Evolutionary conservation across 2,113 vertebrate genomes (phyloP), one percentile per base, ranked within the genome.

Genomic region (Plecturocebus donacophilus): DNA sequence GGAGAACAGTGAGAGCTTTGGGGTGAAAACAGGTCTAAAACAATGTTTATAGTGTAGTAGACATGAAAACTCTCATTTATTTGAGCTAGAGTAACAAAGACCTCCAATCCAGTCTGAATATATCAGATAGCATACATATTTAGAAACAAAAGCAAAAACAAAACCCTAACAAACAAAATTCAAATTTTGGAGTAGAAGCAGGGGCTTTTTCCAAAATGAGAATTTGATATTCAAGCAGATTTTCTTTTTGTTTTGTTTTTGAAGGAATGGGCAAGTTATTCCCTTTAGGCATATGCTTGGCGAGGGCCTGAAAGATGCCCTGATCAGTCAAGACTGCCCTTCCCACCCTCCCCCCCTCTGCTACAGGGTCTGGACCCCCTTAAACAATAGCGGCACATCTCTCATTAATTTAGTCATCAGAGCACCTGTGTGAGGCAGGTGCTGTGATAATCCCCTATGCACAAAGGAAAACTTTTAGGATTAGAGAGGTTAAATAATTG

Each of bases 21-120:
- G 27, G 81, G 47, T 92, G 66, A 83, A 54, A 96, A 84, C 9
- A 86, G 21, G 71, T 90, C 38, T 81, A 66, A 87, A 91, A 81
- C 19, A 10, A 66, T 52, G 66, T 81, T 68, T 61, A 70, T 45
- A 75, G 4, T 38, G 21, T 47, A 77, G 47, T 20, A 76, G 23
- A 17, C 64, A 83, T 40, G 85, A 81, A 91, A 95, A 64, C n/a
- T 89, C 56, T 68, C 42, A 23, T 25, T 76, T 90, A 64, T 84
- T 90, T 90, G 66, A 35, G 16, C 4, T 38, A 56, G n/a, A 54
- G 6, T 79, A 94, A 86, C 16, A 80, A 42, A 84, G 32, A 66
- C 23, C 20, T 47, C 77, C 52, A 79, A 12, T 76, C 38, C 6
- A 23, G n/a, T 92, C 76, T 66, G 75, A 94, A 83, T n/a, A 6